Conservation (phyloP, 2,113 vertebrate genomes). For the Mohoua ochrocephala region DNA sequence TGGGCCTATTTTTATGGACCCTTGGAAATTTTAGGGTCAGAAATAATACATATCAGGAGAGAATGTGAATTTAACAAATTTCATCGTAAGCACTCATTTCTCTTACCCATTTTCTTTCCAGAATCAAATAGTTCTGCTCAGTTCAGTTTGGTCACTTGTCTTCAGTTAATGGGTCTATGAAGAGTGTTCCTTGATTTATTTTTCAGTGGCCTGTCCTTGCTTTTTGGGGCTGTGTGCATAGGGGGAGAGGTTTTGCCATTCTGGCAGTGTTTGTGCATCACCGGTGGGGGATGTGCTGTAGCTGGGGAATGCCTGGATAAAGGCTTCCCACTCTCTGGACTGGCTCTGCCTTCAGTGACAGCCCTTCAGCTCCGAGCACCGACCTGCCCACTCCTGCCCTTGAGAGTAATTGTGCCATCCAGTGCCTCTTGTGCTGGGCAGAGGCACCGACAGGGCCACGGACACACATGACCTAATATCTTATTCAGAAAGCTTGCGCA, state of each 20-base stretch:
- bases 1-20: not conserved
- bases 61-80: not conserved
- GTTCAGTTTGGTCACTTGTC: not conserved
- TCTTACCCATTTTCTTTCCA: not conserved
- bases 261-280: not conserved
- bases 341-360: not conserved
- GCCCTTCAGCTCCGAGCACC: not conserved
- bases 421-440: not conserved
- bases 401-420: not conserved
- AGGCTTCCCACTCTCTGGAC: not conserved
- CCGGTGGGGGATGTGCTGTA: not conserved
- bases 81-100: not conserved
- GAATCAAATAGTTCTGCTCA: not conserved
- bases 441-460: not conserved
- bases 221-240: not conserved
- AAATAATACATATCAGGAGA: not conserved
- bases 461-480: not conserved
- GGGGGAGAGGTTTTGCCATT: not conserved
- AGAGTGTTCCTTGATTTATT: not conserved
- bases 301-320: accelerated
- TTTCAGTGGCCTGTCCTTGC: not conserved
- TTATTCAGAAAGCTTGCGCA: not conserved
- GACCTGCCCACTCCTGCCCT: not conserved
- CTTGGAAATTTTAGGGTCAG: not conserved
- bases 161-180: not conserved